Percentiles rank a stretch among this genome's conserved stretches.
Evolutionary conservation across 2,888 invertebrate species (phyloP).

Genomic region (Sinhomidia bicolor): DNA sequence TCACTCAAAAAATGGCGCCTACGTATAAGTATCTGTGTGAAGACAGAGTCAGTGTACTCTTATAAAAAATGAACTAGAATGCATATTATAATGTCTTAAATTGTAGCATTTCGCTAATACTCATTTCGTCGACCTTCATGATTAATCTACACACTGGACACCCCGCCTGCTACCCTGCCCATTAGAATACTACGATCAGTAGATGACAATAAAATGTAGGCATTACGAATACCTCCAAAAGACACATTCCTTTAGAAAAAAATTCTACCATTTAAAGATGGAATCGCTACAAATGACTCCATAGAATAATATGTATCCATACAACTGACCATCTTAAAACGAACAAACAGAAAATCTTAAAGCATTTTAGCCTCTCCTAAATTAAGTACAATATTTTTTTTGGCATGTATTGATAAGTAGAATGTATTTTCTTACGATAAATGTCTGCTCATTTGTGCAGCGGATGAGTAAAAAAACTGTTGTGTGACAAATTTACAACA

Average conservation of each 20-base stretch:
- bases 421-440: not conserved
- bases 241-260: too few relatives aligned
- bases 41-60: not conserved
- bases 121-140: conserved; percentile 26
- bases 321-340: too few relatives aligned
- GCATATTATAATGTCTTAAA: not conserved
- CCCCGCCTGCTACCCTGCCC: conserved; percentile 71
- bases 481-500: conserved; percentile 24
- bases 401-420: not conserved
- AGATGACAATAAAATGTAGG: not conserved
- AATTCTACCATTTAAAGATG: too few relatives aligned
- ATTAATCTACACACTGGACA: conserved; percentile 61
- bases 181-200: conserved; percentile 47
- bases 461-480: conserved; percentile 14
- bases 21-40: not conserved
- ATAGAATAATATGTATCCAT: too few relatives aligned
- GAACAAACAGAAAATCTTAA: too few relatives aligned
- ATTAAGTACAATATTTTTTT: too few relatives aligned
- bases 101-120: conserved; percentile 11
- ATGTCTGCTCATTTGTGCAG: not conserved
- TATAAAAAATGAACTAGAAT: not conserved
- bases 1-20: conserved; percentile 47
- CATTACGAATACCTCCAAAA: not conserved
- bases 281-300: too few relatives aligned
- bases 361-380: too few relatives aligned